These are phyloP conservation scores for Leptinotarsa undecemlineata DNA, from an alignment of 1,140 invertebrate genomes.

Conservation along the genomic window DNA sequence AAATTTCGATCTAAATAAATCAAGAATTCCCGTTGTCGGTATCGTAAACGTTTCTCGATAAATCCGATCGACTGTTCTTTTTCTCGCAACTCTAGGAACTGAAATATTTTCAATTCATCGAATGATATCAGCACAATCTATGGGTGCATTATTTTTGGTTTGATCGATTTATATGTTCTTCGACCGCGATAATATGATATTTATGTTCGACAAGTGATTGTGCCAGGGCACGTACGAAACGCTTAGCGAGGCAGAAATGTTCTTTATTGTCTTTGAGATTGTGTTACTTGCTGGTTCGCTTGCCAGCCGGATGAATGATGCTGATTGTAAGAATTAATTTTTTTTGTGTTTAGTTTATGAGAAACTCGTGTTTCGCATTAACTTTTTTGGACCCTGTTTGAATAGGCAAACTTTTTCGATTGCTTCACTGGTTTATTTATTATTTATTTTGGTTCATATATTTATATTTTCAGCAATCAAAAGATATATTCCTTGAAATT, in stretches of 20 bases:
- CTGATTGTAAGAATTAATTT: background rate
- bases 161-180: conserved; percentile 6
- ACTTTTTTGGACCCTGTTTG: too few relatives aligned
- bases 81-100: conserved; percentile 1
- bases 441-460: too few relatives aligned
- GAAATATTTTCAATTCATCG: background rate
- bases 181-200: conserved; percentile 3
- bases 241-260: background rate
- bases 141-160: background rate
- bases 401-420: background rate
- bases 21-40: background rate
- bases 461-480: too few relatives aligned
- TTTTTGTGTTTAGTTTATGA: background rate
- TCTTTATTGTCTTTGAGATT: conserved; percentile 6
- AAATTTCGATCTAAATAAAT: background rate
- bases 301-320: conserved; percentile 7
- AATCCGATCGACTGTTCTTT: background rate
- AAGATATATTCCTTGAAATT: too few relatives aligned
- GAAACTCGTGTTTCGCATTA: background rate
- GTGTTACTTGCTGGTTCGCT: background rate
- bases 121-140: background rate
- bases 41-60: background rate
- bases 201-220: conserved; percentile 7
- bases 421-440: background rate
- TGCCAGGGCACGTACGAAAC: conserved; percentile 3